Conservation (phyloP, 2,888 invertebrate species). For the Beris chalybata region DNA sequence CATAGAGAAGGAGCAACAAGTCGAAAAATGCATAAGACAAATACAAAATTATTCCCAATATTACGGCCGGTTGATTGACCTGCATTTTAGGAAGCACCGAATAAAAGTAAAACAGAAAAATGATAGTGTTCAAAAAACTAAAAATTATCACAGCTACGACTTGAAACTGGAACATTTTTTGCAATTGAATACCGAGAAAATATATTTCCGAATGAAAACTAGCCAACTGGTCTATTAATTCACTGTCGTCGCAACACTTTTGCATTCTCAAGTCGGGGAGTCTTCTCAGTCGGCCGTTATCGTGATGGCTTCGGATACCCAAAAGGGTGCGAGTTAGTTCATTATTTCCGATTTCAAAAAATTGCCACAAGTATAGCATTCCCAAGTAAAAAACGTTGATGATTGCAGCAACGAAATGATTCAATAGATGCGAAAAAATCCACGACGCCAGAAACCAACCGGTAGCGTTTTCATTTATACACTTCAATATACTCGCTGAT, state of each 20-base stretch:
- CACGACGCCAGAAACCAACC: neutral
- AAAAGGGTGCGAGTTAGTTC: neutral
- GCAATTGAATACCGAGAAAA: neutral
- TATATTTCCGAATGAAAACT: neutral
- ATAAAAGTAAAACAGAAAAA: neutral
- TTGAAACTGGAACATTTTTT: neutral
- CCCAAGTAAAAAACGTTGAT: slow-evolving; percentile 5
- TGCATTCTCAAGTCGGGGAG: neutral
- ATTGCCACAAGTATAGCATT: neutral
- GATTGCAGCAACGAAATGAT: neutral
- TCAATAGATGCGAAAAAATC: neutral
- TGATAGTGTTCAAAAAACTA: neutral
- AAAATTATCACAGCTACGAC: neutral
- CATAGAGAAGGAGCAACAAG: neutral
- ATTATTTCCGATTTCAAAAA: neutral
- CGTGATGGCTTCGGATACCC: neutral
- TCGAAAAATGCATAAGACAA: neutral
- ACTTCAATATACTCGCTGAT: too few relatives aligned
- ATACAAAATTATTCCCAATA: neutral
- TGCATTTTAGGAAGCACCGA: neutral
- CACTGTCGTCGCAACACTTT: neutral
- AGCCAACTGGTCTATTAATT: neutral
- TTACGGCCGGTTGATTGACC: too few relatives aligned
- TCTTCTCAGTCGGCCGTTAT: neutral
- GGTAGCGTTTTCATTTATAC: neutral